Evolutionary conservation across 2,797 vertebrate genomes (phyloP).

Genomic region (Vultur gryphus): DNA sequence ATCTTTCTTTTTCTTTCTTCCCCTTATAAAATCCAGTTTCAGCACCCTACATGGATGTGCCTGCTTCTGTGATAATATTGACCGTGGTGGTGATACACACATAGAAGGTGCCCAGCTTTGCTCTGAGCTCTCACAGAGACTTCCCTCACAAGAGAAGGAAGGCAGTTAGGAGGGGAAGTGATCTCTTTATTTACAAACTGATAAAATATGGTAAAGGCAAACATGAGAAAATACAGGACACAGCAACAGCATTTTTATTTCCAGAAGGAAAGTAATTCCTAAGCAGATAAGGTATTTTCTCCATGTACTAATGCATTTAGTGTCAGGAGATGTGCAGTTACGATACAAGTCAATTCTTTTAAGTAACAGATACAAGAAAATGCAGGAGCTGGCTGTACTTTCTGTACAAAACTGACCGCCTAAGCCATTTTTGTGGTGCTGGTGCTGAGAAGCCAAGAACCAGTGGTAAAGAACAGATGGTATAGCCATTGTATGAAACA

Average conservation of each 20-base stretch:
- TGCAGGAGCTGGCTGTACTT: not conserved
- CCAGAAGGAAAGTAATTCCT: not conserved
- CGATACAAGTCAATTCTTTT: not conserved
- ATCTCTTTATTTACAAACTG: not conserved
- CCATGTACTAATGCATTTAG: not conserved
- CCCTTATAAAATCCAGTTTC: not conserved
- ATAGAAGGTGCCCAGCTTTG: not conserved
- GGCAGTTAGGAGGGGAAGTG: not conserved
- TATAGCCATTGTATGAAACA: not conserved
- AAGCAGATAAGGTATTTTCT: not conserved
- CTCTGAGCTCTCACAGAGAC: not conserved
- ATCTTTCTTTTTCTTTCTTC: not conserved
- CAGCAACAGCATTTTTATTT: not conserved
- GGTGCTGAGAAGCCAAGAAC: not conserved
- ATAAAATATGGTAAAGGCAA: not conserved
- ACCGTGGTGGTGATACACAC: not conserved
- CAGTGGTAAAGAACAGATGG: not conserved
- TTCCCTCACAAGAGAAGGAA: not conserved
- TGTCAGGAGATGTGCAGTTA: not conserved
- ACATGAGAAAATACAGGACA: not conserved
- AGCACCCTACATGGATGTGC: not conserved
- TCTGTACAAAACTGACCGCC: not conserved
- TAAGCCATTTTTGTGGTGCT: not conserved
- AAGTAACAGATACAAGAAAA: not conserved
- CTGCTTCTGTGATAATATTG: not conserved